Base-by-base conservation (phyloP, 2,113 vertebrate species). In the Pluvialis apricaria region DNA sequence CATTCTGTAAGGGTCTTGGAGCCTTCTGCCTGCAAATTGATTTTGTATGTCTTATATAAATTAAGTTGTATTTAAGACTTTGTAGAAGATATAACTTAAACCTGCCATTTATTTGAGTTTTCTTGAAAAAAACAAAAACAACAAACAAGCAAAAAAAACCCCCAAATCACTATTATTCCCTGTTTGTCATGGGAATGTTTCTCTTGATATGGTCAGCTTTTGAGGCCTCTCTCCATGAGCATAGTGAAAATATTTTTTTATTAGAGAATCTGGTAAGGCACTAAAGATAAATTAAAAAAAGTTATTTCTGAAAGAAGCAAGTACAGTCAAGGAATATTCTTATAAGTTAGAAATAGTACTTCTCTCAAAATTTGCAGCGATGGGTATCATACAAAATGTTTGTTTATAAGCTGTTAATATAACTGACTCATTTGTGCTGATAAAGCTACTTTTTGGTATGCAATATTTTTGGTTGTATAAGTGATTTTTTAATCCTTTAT, bases 131-230 rank as follows among this genome's bases (percentile, higher is more conserved):
- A 81, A 24, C 28, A 22, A 52, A 9, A 4, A 26, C 32, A 32
- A 18, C 8, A n/a, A n/a, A n/a, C n/a, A n/a, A n/a, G n/a, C n/a
- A 52, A 54, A 44, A 36, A 1, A 7, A 29, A 22, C 21, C 79
- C 24, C 5, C 4, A 19, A 69, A 54, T 9, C 3, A 17, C n/a
- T 79, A 4, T 14, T 98, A 98, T 98, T 96, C 97, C 97, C 91
- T 97, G 94, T 95, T 97, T 97, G 52, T 97, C 98, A 80, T 96
- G 98, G 94, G 61, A 98, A 92, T 98, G 97, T 97, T 99, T 98
- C 97, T 98, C 96, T 96, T 98, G 97, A 76, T 98, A 98, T 86
- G 97, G 97, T 86, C 98, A 98, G 89, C 98, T 99, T 97, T 98
- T 92, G 28, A 97, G 97, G 92, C 87, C 95, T 61, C 73, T 97